Evolutionary conservation across 2,113 vertebrate genomes (phyloP), one percentile per base, ranked within the genome.

Genomic region (Nibea coibor): DNA sequence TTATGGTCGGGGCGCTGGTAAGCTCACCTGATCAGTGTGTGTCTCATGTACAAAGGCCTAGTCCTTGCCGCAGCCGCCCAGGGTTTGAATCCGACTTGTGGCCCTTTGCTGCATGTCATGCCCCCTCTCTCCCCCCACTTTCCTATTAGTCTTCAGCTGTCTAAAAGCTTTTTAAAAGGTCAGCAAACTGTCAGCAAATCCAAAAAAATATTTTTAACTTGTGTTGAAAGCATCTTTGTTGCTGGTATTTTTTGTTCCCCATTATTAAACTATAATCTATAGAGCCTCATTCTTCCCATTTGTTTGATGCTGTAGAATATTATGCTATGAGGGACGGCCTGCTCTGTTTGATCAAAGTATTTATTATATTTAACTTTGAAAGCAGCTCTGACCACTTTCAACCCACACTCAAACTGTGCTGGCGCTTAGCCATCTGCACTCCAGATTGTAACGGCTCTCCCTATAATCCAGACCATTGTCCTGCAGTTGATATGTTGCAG

Each of bases 401-500:
- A 22, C 42, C 47, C 62, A 20, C 45, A 19, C 65, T 56, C 22
- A 57, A 63, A 24, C 45, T 3, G 57, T n/a, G 43, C 64, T 48
- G 28, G 2, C 22, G 0, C 14, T 45, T 3, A 19, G 35, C 48
- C 54, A 17, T 75, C 24, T 64, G 24, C 19, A 39, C 28, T 67
- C 22, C 1, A 75, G 67, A 26, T 50, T 81, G 70, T 78, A 71
- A 75, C 57, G 73, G 43, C 75, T 54, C 66, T 59, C 11, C 1
- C 35, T 50, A 81, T 62, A 63, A n/a, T 81, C 77, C 67, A 43
- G 54, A 62, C 56, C 45, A 80, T 76, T 86, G 72, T 83, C 70
- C 53, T 51, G 53, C 54, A 66, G 43, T 70, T 58, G 61, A 84
- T 70, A 59, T 10, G 31, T 78, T 79, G 28, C 57, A 82, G 61